phyloP scores from a whole-genome alignment of 2,888 invertebrate species.

The Fragum sueziense region DNA sequence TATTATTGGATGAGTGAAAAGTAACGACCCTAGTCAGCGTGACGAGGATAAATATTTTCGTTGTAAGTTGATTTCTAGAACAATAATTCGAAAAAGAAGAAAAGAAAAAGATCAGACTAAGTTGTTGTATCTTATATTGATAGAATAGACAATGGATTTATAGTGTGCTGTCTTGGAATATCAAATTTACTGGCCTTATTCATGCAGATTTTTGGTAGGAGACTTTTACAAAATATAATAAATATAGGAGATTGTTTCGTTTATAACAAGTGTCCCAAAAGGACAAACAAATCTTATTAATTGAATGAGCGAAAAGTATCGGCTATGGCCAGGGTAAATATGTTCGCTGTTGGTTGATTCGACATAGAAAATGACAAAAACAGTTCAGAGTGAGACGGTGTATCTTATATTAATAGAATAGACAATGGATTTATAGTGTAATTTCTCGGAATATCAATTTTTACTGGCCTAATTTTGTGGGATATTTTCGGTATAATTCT shows the following conservation, averaged over 20 bases:
- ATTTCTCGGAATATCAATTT: background rate
- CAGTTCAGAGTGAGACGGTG: background rate
- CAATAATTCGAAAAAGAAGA: background rate
- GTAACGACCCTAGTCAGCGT: too few species aligned
- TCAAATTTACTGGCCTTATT: background rate
- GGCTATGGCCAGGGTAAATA: too few species aligned
- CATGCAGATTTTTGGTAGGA: background rate
- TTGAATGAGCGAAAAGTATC: too few species aligned
- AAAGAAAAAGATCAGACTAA: background rate
- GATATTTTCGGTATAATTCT: too few species aligned
- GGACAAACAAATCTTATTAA: too few species aligned
- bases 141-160: background rate
- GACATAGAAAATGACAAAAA: background rate
- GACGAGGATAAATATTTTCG: too few species aligned
- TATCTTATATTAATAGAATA: background rate
- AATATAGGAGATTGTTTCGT: too few species aligned
- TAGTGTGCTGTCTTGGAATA: background rate
- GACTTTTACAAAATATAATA: too few species aligned
- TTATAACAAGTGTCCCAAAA: too few species aligned
- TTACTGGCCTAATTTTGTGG: background rate
- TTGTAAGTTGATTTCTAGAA: too few species aligned
- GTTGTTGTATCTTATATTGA: background rate
- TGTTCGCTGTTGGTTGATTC: too few species aligned
- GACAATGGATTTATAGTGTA: background rate
- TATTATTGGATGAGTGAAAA: too few species aligned